A percentile compares a stretch with the other conserved stretches of the same genome.
Evolutionary conservation across 2,113 vertebrate genomes (phyloP).

Genomic region (Lophochroa leadbeateri): DNA sequence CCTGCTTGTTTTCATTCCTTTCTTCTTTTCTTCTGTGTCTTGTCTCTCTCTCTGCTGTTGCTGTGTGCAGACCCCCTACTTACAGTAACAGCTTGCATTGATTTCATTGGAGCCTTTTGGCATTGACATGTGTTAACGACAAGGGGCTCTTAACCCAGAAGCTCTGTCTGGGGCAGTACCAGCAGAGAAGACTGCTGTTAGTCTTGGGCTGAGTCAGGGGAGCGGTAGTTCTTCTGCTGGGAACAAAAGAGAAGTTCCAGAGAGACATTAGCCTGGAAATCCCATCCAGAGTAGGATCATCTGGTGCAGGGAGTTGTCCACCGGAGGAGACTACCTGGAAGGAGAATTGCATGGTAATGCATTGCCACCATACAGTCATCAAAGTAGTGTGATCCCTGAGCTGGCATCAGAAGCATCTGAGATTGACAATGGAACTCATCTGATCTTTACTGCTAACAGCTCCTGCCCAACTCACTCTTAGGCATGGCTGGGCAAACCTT

Average conservation of each 20-base stretch:
- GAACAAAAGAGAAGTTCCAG: not conserved
- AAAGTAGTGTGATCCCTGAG: not conserved
- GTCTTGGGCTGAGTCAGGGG: not conserved
- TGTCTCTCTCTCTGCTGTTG: not conserved
- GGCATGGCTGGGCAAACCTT: not conserved
- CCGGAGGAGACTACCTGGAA: not conserved
- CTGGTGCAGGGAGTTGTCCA: accelerated
- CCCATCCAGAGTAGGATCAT: not conserved
- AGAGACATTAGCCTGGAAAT: not conserved
- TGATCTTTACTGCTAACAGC: not conserved
- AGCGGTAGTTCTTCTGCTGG: accelerated
- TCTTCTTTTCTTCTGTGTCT: not conserved
- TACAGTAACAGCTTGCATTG: not conserved
- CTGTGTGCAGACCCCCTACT: not conserved
- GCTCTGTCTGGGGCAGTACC: not conserved
- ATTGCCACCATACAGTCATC: not conserved
- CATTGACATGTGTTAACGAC: not conserved
- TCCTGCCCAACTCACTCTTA: not conserved
- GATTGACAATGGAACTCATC: accelerated
- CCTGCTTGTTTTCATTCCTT: not conserved
- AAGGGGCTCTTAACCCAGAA: not conserved
- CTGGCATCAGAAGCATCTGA: not conserved
- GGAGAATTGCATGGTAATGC: not conserved
- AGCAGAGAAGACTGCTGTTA: not conserved
- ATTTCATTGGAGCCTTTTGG: not conserved